Evolutionary conservation across 2,797 vertebrate species (phyloP).

Genomic region (Labeo calbasu): DNA sequence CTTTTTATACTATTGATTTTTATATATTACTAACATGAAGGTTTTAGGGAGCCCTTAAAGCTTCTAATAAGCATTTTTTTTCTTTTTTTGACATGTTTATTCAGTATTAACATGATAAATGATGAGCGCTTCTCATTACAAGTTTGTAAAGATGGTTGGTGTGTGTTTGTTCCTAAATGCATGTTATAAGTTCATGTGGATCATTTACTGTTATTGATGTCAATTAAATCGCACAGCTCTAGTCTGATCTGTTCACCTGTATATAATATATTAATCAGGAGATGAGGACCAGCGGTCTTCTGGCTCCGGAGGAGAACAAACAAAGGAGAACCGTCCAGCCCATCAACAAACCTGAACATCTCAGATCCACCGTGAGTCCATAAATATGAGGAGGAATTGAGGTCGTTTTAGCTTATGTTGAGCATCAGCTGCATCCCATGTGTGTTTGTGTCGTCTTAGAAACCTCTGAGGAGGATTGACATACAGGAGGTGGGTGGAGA

Average conservation of each 20-base stretch:
- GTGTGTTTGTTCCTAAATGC: not conserved
- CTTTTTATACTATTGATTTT: too few species aligned
- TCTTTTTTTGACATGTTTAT: too few species aligned
- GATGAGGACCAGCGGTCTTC: not conserved
- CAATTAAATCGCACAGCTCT: not conserved
- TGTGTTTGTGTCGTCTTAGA: slow-evolving; percentile 72
- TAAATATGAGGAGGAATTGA: too few species aligned
- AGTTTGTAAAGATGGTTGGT: too few species aligned
- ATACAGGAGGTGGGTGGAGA: slow-evolving; percentile 87
- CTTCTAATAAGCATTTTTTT: too few species aligned
- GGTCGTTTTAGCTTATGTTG: not conserved
- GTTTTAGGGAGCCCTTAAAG: not conserved
- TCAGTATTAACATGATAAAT: too few species aligned
- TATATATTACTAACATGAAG: too few species aligned
- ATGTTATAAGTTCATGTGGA: not conserved
- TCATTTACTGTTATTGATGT: not conserved
- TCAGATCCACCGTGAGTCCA: slow-evolving; percentile 84
- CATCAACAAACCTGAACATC: slow-evolving; percentile 79
- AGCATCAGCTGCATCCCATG: not conserved
- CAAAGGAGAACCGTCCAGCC: slow-evolving; percentile 81
- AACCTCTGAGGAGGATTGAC: slow-evolving; percentile 84
- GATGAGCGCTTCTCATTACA: too few species aligned
- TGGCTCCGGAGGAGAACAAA: slow-evolving; percentile 61
- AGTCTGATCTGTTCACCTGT: not conserved
- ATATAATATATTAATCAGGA: slow-evolving; percentile 38